Conservation (phyloP, 2,888 invertebrate species). For the Harpalus rubripes region DNA sequence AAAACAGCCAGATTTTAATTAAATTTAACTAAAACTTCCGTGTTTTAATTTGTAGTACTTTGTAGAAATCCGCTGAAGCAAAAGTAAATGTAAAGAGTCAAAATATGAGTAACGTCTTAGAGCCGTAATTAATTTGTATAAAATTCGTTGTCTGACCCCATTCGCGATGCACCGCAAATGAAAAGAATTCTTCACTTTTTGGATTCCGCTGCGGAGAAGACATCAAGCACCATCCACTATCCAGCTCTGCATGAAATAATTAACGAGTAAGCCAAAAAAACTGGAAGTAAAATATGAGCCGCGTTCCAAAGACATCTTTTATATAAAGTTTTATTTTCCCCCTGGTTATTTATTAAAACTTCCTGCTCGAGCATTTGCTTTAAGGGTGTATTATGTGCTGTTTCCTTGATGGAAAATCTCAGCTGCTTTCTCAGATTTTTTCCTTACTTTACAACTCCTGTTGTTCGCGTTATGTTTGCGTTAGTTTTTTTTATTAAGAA, state of each 20-base stretch:
- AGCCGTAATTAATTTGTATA: neutral
- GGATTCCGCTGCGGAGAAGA: neutral
- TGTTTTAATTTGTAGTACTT: neutral
- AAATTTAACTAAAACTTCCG: neutral
- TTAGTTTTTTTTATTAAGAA: slow-evolving; percentile 57
- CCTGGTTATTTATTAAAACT: slow-evolving; percentile 57
- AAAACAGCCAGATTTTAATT: neutral
- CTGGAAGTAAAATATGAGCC: slow-evolving; percentile 53
- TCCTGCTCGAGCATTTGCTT: slow-evolving; percentile 39
- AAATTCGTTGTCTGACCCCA: neutral
- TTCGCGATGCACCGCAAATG: neutral
- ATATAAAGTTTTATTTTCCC: slow-evolving; percentile 56
- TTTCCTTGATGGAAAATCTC: slow-evolving; percentile 52
- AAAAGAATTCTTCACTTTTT: neutral
- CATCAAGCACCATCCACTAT: slow-evolving; percentile 33
- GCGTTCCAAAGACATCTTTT: slow-evolving; percentile 50
- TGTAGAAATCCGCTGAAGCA: neutral
- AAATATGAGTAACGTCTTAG: neutral
- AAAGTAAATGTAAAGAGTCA: neutral
- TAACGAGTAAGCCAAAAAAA: slow-evolving; percentile 58
- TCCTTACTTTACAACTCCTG: slow-evolving; percentile 39
- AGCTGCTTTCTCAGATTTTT: slow-evolving; percentile 44
- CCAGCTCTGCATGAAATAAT: slow-evolving; percentile 56
- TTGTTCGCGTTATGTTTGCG: slow-evolving; percentile 40
- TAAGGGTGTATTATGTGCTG: slow-evolving; percentile 56